Percentiles rank a stretch among this genome's conserved stretches.
Conservation (phyloP, 2,797 vertebrate genomes). For the Oreochromis mossambicus region DNA sequence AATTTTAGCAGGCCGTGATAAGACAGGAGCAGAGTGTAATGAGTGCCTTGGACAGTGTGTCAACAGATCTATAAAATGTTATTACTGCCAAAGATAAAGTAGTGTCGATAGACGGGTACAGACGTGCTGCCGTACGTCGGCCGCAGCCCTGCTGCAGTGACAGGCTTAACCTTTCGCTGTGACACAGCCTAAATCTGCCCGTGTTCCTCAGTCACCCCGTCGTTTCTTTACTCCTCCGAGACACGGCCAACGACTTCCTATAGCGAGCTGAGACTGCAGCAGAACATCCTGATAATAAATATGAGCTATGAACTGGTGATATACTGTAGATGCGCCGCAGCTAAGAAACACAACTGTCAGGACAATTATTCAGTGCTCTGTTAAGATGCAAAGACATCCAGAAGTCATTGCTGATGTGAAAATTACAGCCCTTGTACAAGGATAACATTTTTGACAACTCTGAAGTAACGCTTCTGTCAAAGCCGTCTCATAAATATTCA, state of each 20-base stretch:
- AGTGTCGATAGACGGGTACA: conserved; percentile 32
- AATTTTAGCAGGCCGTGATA: conserved; percentile 50
- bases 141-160: conserved; percentile 50
- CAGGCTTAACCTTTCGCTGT: conserved; percentile 45
- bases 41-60: conserved; percentile 54
- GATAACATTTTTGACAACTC: conserved; percentile 55
- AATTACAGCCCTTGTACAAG: conserved; percentile 46
- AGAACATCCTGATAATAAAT: conserved; percentile 1
- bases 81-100: conserved; percentile 65
- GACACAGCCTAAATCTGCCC: conserved; percentile 30
- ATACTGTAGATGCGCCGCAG: neutral
- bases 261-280: neutral
- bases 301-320: neutral
- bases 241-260: conserved; percentile 5
- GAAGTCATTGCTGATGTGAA: conserved; percentile 42
- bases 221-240: neutral
- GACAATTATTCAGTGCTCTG: conserved; percentile 33
- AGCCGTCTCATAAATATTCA: conserved; percentile 47
- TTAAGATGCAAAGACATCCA: conserved; percentile 31
- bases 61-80: conserved; percentile 77
- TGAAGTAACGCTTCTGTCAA: conserved; percentile 51
- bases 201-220: neutral
- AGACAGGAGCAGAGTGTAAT: conserved; percentile 45
- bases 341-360: conserved; percentile 26
- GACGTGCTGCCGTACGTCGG: conserved; percentile 42